Evolutionary conservation across 2,797 vertebrate genomes (phyloP).

Genomic region (Megaceryle alcyon): DNA sequence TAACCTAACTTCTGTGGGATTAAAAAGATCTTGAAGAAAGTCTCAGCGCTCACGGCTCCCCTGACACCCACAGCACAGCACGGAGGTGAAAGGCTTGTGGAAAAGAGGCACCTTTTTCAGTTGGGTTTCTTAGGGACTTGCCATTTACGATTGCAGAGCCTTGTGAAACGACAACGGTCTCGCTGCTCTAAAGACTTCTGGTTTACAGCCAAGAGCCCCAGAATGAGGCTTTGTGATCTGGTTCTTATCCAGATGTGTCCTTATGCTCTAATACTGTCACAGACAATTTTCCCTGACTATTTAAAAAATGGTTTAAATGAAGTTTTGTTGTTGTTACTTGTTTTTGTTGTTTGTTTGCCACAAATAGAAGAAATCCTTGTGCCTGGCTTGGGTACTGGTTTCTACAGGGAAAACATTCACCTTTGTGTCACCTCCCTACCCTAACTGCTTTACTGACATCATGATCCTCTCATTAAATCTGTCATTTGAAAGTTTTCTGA

Average conservation of each 20-base stretch:
- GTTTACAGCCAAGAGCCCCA: background rate
- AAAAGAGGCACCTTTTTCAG: background rate
- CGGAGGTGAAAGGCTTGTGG: background rate
- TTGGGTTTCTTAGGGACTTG: accelerated
- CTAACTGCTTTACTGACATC: background rate
- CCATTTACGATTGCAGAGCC: background rate
- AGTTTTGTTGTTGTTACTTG: no score
- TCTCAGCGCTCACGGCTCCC: background rate
- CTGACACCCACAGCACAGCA: background rate
- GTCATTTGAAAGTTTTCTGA: background rate
- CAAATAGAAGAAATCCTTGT: background rate
- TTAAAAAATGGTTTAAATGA: background rate
- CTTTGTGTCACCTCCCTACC: background rate
- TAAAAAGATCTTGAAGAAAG: background rate
- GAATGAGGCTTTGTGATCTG: background rate
- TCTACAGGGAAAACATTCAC: background rate
- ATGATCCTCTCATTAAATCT: background rate
- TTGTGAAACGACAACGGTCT: background rate
- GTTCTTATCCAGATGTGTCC: background rate
- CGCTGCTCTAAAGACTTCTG: background rate
- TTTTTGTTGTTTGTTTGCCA: background rate
- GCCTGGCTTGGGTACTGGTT: background rate
- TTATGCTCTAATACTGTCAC: background rate
- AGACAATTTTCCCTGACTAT: background rate
- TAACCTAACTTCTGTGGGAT: background rate